Evolutionary conservation across 2,888 invertebrate species (phyloP), one percentile per base, ranked within the genome.

Genomic region (Pyrocoelia pectoralis): DNA sequence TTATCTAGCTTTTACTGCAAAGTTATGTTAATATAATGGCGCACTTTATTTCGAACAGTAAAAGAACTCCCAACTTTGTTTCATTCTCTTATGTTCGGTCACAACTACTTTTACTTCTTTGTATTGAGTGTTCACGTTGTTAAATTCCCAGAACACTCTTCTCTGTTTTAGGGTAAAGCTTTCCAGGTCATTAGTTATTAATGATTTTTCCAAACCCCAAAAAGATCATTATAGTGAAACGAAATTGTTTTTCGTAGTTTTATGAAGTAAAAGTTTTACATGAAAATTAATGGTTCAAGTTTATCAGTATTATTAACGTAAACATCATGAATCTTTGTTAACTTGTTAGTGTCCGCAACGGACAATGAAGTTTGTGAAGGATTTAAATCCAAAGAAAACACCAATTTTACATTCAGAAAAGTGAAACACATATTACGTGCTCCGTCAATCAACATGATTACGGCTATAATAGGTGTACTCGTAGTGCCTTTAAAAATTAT

Each of bases 251-350:
- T n/a, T 55, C n/a, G 19, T 33, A 29, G 28, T 12, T 52, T 52
- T 15, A 17, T 28, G n/a, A 9, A 10, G 8, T 51, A 51, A 29
- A 14, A 14, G 14, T 51, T 52, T 52, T 18, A 24, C 18, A 63
- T 58, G 50, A 56, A 52, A 60, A 64, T 64, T 64, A 64, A 64
- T 64, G 64, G 56, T 49, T 43, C 38, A 19, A 52, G 29, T 41
- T 51, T 50, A 43, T n/a, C 38, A 13, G 48, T 51, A 19, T 29
- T 38, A 46, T 41, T 43, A 28, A 2, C 8, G 13, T 13, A 29
- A 63, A 61, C 24, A 61, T 67, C 67, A 67, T 68, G 68, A 68
- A 63, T 70, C 70, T 67, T 64, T 59, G 66, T 68, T 67, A 70
- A 46, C 24, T 29, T 59, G 53, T 52, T 63, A 67, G 68, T 52